These are phyloP conservation scores for Chaetorhynchus papuensis DNA, from an alignment of 2,113 vertebrate species.

Conservation along the genomic window DNA sequence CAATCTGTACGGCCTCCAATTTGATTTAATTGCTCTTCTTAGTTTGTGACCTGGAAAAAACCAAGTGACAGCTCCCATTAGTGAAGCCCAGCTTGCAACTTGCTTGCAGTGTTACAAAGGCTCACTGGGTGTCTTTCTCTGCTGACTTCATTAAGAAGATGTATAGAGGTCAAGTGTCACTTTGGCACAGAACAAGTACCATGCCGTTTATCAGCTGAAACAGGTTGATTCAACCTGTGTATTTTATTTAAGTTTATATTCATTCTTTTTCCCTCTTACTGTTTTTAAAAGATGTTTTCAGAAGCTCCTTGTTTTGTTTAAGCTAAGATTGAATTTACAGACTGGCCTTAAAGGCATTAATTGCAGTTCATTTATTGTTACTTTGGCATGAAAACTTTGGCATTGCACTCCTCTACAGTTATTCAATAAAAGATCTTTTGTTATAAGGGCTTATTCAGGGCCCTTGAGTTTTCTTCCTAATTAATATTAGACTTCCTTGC, in stretches of 20 bases:
- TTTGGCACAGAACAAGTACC: constrained; percentile 55
- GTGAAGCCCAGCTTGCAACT: constrained; percentile 72
- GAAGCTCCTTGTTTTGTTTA: constrained; percentile 26
- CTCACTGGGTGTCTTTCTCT: constrained; percentile 68
- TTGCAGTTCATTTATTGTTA: constrained; percentile 15
- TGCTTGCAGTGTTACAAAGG: constrained; percentile 73
- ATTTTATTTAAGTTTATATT: constrained; percentile 27
- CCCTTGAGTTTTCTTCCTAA: constrained; percentile 51
- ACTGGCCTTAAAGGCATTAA: not conserved
- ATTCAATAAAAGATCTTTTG: constrained; percentile 43
- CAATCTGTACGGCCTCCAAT: constrained; percentile 71
- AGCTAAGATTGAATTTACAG: not conserved
- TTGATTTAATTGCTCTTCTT: constrained; percentile 89
- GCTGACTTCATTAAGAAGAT: constrained; percentile 78
- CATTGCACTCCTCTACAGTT: constrained; percentile 9
- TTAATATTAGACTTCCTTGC: constrained; percentile 31
- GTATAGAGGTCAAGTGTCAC: constrained; percentile 75
- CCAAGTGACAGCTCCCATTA: constrained; percentile 87
- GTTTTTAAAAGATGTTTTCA: not conserved
- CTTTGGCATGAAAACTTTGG: constrained; percentile 27
- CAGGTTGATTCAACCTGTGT: constrained; percentile 52
- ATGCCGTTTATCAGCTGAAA: constrained; percentile 45
- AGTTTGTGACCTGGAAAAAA: constrained; percentile 84
- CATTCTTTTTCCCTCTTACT: not conserved
- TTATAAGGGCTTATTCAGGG: constrained; percentile 28